Percentiles rank a stretch among this genome's conserved stretches.
Conservation (phyloP, 2,113 vertebrate genomes). For the Scomber scombrus region DNA sequence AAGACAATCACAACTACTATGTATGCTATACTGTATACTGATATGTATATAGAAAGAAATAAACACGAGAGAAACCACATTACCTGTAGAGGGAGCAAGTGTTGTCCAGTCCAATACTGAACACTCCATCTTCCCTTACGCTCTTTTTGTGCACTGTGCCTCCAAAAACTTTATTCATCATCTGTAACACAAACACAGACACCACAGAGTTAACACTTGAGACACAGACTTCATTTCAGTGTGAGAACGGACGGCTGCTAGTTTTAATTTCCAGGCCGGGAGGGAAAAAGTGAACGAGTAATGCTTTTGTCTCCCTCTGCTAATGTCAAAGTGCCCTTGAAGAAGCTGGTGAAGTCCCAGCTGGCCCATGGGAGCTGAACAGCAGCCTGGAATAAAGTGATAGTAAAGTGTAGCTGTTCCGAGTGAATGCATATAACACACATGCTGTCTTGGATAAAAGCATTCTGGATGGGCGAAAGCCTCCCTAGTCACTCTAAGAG, state of each 20-base stretch:
- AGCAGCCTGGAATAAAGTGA: slow-evolving; percentile 22
- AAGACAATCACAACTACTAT: neutral
- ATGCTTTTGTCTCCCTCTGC: slow-evolving; percentile 32
- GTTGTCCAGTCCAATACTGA: slow-evolving; percentile 94
- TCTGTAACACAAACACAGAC: slow-evolving; percentile 83
- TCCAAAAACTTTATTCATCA: slow-evolving; percentile 99
- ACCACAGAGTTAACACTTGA: slow-evolving; percentile 17
- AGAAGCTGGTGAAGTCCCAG: slow-evolving; percentile 39
- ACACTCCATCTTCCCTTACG: slow-evolving; percentile 96
- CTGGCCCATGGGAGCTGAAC: slow-evolving; percentile 27
- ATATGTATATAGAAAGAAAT: neutral
- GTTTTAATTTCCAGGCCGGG: slow-evolving; percentile 19
- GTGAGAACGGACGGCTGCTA: neutral
- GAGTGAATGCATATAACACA: slow-evolving; percentile 20
- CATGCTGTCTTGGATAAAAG: slow-evolving; percentile 16
- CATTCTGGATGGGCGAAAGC: neutral
- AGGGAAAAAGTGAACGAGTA: slow-evolving; percentile 17
- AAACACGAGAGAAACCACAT: neutral
- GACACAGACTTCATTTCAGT: neutral
- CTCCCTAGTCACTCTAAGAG: neutral
- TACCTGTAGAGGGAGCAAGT: slow-evolving; percentile 97
- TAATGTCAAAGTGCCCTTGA: slow-evolving; percentile 50
- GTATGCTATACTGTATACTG: neutral
- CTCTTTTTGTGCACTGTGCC: slow-evolving; percentile 97
- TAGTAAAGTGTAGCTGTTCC: slow-evolving; percentile 12